phyloP scores from a whole-genome alignment of 2,113 vertebrate genomes.

The Hylia prasina region DNA sequence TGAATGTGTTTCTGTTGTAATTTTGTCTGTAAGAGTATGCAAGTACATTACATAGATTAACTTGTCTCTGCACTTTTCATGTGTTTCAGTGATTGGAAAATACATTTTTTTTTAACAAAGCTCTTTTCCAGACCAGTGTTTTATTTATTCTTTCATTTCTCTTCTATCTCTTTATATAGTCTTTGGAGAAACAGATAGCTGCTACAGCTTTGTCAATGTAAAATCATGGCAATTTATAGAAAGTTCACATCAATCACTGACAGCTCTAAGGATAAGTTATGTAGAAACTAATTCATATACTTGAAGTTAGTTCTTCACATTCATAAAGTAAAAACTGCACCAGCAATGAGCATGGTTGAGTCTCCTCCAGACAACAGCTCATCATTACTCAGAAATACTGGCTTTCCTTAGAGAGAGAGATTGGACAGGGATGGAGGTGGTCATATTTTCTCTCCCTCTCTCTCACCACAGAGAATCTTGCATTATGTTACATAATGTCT shows the following conservation, averaged over 20 bases:
- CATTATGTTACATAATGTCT: background rate
- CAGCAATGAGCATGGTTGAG: background rate
- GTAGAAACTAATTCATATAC: background rate
- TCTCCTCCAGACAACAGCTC: background rate
- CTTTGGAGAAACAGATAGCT: background rate
- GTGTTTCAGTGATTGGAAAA: slow-evolving; percentile 73
- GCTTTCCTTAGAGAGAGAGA: background rate
- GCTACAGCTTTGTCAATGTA: background rate
- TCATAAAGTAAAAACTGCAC: background rate
- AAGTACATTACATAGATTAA: slow-evolving; percentile 73
- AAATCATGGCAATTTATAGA: background rate
- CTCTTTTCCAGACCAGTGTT: slow-evolving; percentile 22
- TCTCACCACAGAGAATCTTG: background rate
- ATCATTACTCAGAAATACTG: background rate
- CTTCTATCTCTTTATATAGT: background rate
- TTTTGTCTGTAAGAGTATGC: slow-evolving; percentile 70
- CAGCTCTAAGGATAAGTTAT: background rate
- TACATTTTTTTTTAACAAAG: slow-evolving; percentile 73
- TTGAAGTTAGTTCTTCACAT: background rate
- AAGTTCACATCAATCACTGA: background rate
- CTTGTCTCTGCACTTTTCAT: slow-evolving; percentile 75
- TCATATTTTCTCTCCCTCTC: background rate
- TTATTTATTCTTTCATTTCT: slow-evolving; percentile 23
- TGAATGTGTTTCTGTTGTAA: slow-evolving; percentile 76
- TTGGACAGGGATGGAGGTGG: background rate